A percentile compares a stretch with the other conserved stretches of the same genome.
Evolutionary conservation across 2,113 vertebrate species (phyloP).

Genomic region (Oncorhynchus nerka): DNA sequence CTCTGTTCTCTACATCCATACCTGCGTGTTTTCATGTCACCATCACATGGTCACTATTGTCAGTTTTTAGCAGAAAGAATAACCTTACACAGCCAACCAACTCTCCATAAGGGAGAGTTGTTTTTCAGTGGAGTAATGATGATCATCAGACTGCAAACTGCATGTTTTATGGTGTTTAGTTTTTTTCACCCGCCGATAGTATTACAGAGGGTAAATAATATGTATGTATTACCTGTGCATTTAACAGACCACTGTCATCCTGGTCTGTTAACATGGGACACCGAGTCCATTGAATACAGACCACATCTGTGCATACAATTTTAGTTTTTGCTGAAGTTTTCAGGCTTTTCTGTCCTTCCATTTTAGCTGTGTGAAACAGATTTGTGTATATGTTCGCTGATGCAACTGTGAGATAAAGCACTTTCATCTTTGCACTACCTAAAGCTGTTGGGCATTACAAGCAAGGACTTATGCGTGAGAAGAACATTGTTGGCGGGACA

Average conservation of each 20-base stretch:
- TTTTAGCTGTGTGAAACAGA: background rate
- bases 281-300: no score
- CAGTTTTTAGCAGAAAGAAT: background rate
- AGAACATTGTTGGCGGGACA: constrained; percentile 32
- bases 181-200: background rate
- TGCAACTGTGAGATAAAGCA: constrained; percentile 17
- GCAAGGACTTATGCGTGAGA: constrained; percentile 16
- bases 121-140: no score
- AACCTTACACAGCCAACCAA: no score
- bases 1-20: background rate
- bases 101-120: no score
- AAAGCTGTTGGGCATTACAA: constrained; percentile 38
- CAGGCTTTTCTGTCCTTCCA: background rate
- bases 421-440: constrained; percentile 37
- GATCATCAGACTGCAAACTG: no score
- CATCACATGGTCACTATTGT: background rate
- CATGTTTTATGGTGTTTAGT: background rate
- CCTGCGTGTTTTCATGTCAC: background rate
- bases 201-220: no score
- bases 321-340: background rate
- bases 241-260: no score
- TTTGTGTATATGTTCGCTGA: background rate
- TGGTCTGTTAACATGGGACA: no score
- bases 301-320: background rate
- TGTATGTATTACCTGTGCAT: no score